phyloP scores from a whole-genome alignment of 1,140 invertebrate species.

The Helicoverpa zea region DNA sequence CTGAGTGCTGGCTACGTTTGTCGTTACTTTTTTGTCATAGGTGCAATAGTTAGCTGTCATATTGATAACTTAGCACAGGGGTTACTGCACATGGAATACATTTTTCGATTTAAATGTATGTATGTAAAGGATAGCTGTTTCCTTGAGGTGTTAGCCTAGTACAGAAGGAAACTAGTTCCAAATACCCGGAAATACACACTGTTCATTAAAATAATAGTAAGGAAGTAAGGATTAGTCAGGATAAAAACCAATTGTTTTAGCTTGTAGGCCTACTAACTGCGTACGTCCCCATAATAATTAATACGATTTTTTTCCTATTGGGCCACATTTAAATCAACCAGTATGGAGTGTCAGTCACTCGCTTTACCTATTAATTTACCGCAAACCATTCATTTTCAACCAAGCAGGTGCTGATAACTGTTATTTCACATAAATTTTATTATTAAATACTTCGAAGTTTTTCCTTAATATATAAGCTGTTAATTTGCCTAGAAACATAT shows the following conservation, averaged over 20 bases:
- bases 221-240: too few relatives aligned
- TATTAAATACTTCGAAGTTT: background rate
- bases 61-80: too few relatives aligned
- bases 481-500: background rate
- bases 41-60: too few relatives aligned
- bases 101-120: too few relatives aligned
- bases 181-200: too few relatives aligned
- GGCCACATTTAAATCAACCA: background rate
- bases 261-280: background rate
- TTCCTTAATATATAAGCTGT: background rate
- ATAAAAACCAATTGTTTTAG: background rate
- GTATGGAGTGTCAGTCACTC: constrained; percentile 7
- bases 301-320: background rate
- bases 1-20: too few relatives aligned
- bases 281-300: background rate
- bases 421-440: constrained; percentile 22
- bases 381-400: constrained; percentile 12
- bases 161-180: too few relatives aligned
- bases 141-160: too few relatives aligned
- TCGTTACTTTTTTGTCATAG: too few relatives aligned
- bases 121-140: too few relatives aligned
- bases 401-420: background rate
- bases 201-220: too few relatives aligned
- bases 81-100: too few relatives aligned
- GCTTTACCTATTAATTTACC: constrained; percentile 2